Evolutionary conservation across 1,140 invertebrate genomes (phyloP).

Genomic region (Magallana angulata): DNA sequence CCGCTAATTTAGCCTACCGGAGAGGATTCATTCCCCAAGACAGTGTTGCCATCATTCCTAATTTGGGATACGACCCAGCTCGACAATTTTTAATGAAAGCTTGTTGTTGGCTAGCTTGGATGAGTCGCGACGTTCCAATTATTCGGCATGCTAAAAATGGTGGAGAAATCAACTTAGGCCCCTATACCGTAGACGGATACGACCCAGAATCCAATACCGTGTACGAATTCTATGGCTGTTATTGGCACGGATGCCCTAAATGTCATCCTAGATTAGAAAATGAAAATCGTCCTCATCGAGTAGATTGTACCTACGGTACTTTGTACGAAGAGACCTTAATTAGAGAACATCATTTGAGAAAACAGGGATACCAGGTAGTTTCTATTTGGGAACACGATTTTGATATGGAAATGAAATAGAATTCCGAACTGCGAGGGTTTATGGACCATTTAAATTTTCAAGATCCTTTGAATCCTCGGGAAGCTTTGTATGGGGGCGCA

Average conservation of each 20-base stretch:
- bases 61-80: not conserved
- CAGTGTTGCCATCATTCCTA: not conserved
- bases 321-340: not conserved
- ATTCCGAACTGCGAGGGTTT: not conserved
- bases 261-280: constrained; percentile 41
- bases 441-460: not conserved
- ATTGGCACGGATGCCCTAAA: constrained; percentile 59
- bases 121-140: not conserved
- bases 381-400: not conserved
- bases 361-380: not conserved
- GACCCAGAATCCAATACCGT: constrained; percentile 32
- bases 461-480: constrained; percentile 22
- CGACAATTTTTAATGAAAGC: not conserved
- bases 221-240: constrained; percentile 58
- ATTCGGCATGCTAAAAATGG: constrained; percentile 31
- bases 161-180: not conserved
- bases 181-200: constrained; percentile 27
- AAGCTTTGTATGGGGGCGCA: constrained; percentile 45
- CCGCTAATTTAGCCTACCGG: not conserved
- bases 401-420: not conserved
- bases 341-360: not conserved
- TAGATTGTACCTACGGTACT: not conserved
- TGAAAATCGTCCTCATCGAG: not conserved
- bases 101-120: not conserved
- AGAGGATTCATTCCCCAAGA: not conserved